These are phyloP conservation scores for Dasyornis broadbenti DNA, from an alignment of 2,113 vertebrate species.

Conservation along the genomic window DNA sequence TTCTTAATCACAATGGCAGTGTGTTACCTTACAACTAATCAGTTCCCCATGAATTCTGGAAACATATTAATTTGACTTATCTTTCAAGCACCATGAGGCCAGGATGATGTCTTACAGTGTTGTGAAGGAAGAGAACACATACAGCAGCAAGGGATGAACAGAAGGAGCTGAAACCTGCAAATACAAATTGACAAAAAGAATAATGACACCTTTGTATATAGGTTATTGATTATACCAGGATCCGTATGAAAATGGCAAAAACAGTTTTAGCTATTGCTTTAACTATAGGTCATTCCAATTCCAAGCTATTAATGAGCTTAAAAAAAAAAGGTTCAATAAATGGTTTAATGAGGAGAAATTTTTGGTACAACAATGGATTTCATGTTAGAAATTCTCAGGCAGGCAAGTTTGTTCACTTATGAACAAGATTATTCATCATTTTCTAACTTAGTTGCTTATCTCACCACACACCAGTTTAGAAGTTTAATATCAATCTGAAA, in stretches of 20 bases:
- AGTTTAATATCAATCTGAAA: neutral
- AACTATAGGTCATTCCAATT: neutral
- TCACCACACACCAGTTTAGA: neutral
- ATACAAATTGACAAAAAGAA: neutral
- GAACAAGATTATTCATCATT: neutral
- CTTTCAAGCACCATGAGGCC: constrained; percentile 46
- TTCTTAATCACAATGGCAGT: constrained; percentile 58
- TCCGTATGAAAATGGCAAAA: neutral
- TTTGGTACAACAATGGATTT: neutral
- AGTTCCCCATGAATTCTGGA: constrained; percentile 52
- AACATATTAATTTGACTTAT: constrained; percentile 61
- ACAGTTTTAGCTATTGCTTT: neutral
- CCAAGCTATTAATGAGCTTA: neutral
- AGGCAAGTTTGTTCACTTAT: neutral
- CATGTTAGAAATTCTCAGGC: neutral
- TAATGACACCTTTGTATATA: neutral
- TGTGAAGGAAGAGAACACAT: neutral
- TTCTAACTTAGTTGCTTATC: neutral
- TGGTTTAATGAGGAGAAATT: neutral
- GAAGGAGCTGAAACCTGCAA: neutral
- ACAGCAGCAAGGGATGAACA: neutral
- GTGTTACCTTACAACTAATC: constrained; percentile 60
- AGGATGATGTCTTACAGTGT: neutral
- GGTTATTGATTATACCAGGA: neutral
- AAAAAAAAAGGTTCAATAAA: neutral